These are phyloP conservation scores for Archaeoteleia sp. DNA, from an alignment of 2,888 invertebrate species.

Conservation along the genomic window DNA sequence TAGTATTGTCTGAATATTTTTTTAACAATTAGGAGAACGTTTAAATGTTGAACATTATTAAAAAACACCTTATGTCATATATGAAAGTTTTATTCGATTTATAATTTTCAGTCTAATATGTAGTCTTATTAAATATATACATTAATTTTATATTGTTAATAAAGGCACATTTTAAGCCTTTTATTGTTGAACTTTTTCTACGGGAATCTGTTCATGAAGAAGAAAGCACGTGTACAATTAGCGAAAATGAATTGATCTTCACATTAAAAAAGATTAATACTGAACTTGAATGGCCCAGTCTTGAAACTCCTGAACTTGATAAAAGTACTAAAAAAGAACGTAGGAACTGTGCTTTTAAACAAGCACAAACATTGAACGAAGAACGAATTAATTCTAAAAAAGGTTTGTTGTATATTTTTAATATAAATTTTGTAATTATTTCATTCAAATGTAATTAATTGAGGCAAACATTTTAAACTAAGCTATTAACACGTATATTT, in stretches of 20 bases:
- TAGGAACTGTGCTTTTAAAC: slow-evolving; percentile 78
- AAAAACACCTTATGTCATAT: too few species aligned
- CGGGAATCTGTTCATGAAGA: slow-evolving; percentile 78
- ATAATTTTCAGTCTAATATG: too few species aligned
- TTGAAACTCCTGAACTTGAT: slow-evolving; percentile 77
- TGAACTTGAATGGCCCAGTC: slow-evolving; percentile 76
- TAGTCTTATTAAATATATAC: too few species aligned
- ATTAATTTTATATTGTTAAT: slow-evolving; percentile 21
- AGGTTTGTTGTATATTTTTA: slow-evolving; percentile 56
- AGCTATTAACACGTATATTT: too few species aligned
- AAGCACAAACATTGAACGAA: slow-evolving; percentile 77
- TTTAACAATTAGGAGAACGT: too few species aligned
- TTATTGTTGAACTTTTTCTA: slow-evolving; percentile 85
- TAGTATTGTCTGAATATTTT: too few species aligned
- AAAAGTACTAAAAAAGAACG: slow-evolving; percentile 78
- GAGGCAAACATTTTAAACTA: too few species aligned
- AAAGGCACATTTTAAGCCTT: slow-evolving; percentile 83
- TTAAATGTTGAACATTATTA: too few species aligned
- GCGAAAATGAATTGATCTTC: slow-evolving; percentile 80
- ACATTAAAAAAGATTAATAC: slow-evolving; percentile 80
- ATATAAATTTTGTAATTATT: too few species aligned
- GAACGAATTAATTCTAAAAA: slow-evolving; percentile 76
- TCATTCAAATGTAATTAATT: too few species aligned
- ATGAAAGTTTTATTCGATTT: too few species aligned
- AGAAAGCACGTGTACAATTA: slow-evolving; percentile 80